Evolutionary conservation across 1,140 invertebrate genomes (phyloP).

Genomic region (Ptiloglossa arizonensis): DNA sequence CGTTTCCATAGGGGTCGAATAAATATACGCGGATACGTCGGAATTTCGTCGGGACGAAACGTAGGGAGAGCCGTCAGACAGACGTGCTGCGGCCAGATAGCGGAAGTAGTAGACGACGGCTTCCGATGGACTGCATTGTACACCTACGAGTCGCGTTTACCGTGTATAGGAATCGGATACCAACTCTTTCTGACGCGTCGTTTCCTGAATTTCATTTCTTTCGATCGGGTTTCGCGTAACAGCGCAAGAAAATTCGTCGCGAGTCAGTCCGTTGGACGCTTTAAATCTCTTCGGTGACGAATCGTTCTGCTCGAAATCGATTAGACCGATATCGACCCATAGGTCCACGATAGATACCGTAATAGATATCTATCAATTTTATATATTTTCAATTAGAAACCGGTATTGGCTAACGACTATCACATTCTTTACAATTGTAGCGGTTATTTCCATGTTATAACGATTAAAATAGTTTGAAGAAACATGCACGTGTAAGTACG

Average conservation of each 20-base stretch:
- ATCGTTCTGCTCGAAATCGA: too few species aligned
- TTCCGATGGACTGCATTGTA: constrained; percentile 78
- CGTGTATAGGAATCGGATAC: constrained; percentile 72
- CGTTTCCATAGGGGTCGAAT: constrained; percentile 47
- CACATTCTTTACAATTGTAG: too few species aligned
- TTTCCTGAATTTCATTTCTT: constrained; percentile 58
- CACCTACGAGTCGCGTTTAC: constrained; percentile 69
- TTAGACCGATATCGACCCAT: too few species aligned
- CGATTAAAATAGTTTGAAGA: too few species aligned
- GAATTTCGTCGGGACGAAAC: constrained; percentile 56
- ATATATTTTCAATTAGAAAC: too few species aligned
- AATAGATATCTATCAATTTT: too few species aligned
- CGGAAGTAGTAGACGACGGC: constrained; percentile 76
- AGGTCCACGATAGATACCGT: too few species aligned
- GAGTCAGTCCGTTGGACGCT: not conserved
- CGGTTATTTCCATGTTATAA: too few species aligned
- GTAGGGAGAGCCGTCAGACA: constrained; percentile 54
- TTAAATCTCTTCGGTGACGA: not conserved
- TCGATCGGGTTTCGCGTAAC: constrained; percentile 55
- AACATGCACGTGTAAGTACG: too few species aligned
- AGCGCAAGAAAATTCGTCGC: constrained; percentile 20
- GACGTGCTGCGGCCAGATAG: constrained; percentile 60
- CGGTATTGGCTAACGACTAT: too few species aligned
- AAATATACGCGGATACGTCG: constrained; percentile 54
- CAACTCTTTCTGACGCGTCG: constrained; percentile 59